A percentile compares a stretch with the other conserved stretches of the same genome.
Conservation (phyloP, 92 coral and sea anemone genomes). For the Hydrozoanthus gracilis region DNA sequence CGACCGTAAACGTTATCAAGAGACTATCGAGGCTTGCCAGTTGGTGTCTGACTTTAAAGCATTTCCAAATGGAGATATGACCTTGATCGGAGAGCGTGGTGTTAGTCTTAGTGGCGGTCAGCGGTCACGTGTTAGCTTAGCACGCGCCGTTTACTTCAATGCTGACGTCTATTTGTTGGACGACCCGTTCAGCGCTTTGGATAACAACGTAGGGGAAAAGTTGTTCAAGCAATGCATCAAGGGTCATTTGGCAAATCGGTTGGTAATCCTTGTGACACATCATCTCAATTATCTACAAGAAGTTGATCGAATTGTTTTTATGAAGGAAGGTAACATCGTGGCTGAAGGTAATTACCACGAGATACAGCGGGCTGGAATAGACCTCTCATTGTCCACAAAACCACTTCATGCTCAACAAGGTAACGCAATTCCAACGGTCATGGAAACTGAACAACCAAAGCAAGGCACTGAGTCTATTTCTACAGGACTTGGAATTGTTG, state of each 20-base stretch:
- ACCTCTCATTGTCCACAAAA: neutral
- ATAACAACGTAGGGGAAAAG: conserved; percentile 33
- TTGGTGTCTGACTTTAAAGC: conserved; percentile 31
- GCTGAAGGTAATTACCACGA: conserved; percentile 25
- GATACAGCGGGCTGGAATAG: conserved; percentile 23
- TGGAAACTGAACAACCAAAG: neutral
- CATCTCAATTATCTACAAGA: conserved; percentile 36
- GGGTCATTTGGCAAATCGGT: conserved; percentile 14
- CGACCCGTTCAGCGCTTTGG: conserved; percentile 40
- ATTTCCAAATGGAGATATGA: conserved; percentile 39
- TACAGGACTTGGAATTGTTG: conserved; percentile 13
- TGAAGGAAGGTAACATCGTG: conserved; percentile 38
- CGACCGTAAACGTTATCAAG: conserved; percentile 29
- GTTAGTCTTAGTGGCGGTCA: conserved; percentile 38
- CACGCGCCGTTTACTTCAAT: conserved; percentile 41
- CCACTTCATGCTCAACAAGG: neutral
- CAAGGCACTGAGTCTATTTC: neutral
- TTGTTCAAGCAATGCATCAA: conserved; percentile 30
- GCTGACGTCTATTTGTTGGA: conserved; percentile 34
- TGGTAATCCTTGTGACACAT: conserved; percentile 42
- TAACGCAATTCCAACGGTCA: neutral
- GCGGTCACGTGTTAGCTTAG: conserved; percentile 43
- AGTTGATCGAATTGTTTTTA: conserved; percentile 29
- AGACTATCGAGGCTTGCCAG: conserved; percentile 33
- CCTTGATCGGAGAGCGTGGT: conserved; percentile 43